A percentile compares a stretch with the other conserved stretches of the same genome.
These are phyloP conservation scores for Caligus rogercresseyi DNA, from an alignment of 1,140 invertebrate genomes.

Conservation along the genomic window DNA sequence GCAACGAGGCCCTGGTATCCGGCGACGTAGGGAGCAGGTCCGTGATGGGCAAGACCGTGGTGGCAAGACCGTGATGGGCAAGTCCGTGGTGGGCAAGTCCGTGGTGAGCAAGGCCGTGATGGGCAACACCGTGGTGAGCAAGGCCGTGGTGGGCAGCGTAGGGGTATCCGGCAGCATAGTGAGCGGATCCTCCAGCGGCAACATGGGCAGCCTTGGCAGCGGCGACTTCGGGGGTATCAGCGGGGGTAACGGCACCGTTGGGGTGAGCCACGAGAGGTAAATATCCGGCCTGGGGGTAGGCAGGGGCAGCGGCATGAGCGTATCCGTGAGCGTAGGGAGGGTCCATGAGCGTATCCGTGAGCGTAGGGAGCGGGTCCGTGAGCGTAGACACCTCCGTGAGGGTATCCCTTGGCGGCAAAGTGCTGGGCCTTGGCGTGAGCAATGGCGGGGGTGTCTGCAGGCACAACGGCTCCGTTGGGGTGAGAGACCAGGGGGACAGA, in stretches of 20 bases:
- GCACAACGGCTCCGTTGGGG: conserved; percentile 10
- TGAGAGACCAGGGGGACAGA: neutral
- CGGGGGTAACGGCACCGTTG: conserved; percentile 18
- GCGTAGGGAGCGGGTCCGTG: neutral
- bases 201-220: conserved; percentile 20
- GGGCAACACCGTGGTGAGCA: neutral
- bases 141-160: neutral
- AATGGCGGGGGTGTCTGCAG: neutral
- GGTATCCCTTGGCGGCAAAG: conserved; percentile 5
- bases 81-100: conserved; percentile 4
- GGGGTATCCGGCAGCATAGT: neutral
- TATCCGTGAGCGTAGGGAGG: neutral
- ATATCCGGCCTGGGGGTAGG: neutral
- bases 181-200: conserved; percentile 4
- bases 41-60: conserved; percentile 3
- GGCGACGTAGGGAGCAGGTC: neutral
- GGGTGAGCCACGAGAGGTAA: conserved; percentile 11
- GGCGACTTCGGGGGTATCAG: conserved; percentile 7
- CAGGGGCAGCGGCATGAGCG: conserved; percentile 5
- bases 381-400: neutral
- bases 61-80: conserved; percentile 1
- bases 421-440: neutral
- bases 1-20: conserved; percentile 6
- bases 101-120: neutral
- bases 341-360: neutral